A percentile compares a stretch with the other conserved stretches of the same genome.
Evolutionary conservation across 2,797 vertebrate genomes (phyloP).

Genomic region (Melanotaenia nigrans): DNA sequence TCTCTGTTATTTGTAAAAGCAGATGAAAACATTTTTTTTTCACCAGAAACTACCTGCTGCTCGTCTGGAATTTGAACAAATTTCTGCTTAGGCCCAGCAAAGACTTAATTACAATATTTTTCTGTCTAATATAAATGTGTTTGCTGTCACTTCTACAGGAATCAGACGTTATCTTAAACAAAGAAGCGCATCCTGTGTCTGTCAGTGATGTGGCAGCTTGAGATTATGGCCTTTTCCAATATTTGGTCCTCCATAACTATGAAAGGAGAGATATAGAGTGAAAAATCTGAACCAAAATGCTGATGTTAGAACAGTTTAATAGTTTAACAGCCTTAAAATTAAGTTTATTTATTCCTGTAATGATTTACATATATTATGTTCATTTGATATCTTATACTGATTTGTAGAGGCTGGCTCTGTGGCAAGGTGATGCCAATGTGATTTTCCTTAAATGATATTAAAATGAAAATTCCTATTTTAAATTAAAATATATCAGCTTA

Average conservation of each 20-base stretch:
- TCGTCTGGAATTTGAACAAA: background rate
- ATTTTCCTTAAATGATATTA: constrained; percentile 59
- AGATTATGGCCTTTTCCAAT: background rate
- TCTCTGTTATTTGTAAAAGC: background rate
- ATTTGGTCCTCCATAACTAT: background rate
- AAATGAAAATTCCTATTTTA: constrained; percentile 44
- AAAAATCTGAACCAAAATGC: background rate
- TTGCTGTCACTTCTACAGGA: background rate
- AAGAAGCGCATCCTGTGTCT: background rate
- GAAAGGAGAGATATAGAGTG: background rate
- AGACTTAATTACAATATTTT: background rate
- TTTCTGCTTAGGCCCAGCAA: background rate
- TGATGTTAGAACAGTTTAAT: constrained; percentile 21
- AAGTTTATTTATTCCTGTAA: constrained; percentile 67
- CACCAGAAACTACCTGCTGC: background rate
- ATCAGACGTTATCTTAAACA: constrained; percentile 1
- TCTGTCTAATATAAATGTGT: background rate
- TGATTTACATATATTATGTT: constrained; percentile 29
- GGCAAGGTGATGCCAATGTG: constrained; percentile 39
- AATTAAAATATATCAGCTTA: constrained; percentile 33
- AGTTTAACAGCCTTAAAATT: constrained; percentile 11
- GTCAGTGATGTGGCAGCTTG: background rate
- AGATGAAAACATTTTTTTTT: background rate
- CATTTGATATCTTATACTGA: constrained; percentile 23
- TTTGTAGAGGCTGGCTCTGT: constrained; percentile 29